These are phyloP conservation scores for Centruroides sculpturatus DNA, from an alignment of 1,140 invertebrate species.

Conservation along the genomic window DNA sequence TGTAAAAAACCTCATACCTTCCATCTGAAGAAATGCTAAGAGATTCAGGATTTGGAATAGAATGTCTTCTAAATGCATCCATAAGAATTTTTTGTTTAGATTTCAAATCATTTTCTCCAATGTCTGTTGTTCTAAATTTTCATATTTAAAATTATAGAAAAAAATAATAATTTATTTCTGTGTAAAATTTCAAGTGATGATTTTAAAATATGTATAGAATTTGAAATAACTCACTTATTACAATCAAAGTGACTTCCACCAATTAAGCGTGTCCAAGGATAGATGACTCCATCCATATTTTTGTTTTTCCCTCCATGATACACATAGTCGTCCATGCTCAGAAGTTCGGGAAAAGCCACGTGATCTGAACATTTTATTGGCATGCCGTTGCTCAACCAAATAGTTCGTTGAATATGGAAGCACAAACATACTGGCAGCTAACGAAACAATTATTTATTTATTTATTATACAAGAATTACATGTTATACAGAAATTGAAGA, in stretches of 20 bases:
- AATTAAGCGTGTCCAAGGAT: conserved; percentile 3
- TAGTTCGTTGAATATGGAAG: conserved; percentile 71
- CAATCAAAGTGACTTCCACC: conserved; percentile 8
- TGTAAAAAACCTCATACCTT: no score
- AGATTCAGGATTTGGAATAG: no score
- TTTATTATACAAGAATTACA: no score
- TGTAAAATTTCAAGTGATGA: no score
- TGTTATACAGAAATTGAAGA: no score
- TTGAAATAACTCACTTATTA: neutral
- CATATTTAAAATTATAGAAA: neutral
- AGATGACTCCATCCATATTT: neutral
- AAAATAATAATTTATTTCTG: no score
- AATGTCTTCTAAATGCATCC: neutral
- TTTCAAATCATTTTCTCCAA: neutral
- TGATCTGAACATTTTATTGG: conserved; percentile 69
- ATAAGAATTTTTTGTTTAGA: neutral
- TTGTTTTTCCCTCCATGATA: conserved; percentile 33
- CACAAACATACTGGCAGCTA: conserved; percentile 63
- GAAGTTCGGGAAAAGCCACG: conserved; percentile 67
- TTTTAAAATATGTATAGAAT: no score
- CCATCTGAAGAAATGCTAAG: no score
- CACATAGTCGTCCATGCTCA: conserved; percentile 52
- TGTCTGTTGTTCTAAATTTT: neutral
- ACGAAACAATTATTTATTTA: conserved; percentile 16
- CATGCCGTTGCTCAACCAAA: conserved; percentile 56